Base-by-base conservation (phyloP, 2,113 vertebrate species). In the Austrofundulus limnaeus region DNA sequence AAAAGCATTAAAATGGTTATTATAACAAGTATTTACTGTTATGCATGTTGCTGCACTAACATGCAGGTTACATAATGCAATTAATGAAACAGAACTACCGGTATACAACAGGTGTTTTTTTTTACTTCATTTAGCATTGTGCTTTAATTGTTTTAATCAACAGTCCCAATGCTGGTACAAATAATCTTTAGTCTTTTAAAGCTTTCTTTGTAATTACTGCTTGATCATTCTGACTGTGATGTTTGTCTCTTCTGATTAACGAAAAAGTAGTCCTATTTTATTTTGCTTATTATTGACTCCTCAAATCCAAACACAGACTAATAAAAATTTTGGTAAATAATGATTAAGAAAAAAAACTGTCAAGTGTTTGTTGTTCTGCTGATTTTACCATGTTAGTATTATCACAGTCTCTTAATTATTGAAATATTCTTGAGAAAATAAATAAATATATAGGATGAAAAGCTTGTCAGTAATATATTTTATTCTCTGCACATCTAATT, bases 391-490 rank as follows among this genome's bases (percentile, higher is more conserved):
- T 54, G 34, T 23, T 17, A 60, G 2, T n/a, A 24, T 74, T 63
- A 67, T 75, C 21, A 39, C 21, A 28, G 17, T 58, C 51, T 47
- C 66, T 58, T 52, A 70, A 68, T 63, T 28, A 64, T n/a, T 54
- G 37, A 56, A 45, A 67, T 59, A 60, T 62, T 41, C 52, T 59
- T 62, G 68, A 37, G 31, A 49, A 28, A 65, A 66, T 46, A 47
- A 69, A 48, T 46, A 60, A 28, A 53, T 67, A 43, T 50, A 16
- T 59, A n/a, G 19, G 77, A 69, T 80, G 42, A 70, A 67, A 37
- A 72, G 58, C 78, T 63, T 77, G 53, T 66, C 51, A 66, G 72
- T 61, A 65, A 73, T 58, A 24, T 62, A 17, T 59, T 67, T 66
- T 45, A 42, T 68, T 16, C 17, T 15, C 13, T 25, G 31, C 17